A percentile compares a stretch with the other conserved stretches of the same genome.
Conservation (phyloP, 2,888 invertebrate genomes). For the Aethes cnicana region DNA sequence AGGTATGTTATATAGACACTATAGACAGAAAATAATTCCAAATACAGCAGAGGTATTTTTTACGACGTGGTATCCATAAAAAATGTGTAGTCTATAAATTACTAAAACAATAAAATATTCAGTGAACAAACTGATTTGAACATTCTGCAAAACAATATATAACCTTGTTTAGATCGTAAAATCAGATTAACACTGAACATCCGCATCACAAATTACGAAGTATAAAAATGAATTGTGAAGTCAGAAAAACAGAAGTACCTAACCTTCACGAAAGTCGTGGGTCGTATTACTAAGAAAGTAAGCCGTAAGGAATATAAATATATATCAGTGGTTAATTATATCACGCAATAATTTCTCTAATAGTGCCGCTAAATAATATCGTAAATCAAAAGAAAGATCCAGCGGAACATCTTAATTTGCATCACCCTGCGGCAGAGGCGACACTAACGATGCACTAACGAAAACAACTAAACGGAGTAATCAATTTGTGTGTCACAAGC, state of each 20-base stretch:
- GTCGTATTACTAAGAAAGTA: too few relatives aligned
- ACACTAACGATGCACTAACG: slow-evolving; percentile 72
- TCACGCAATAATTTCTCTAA: slow-evolving; percentile 20
- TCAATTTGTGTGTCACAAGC: slow-evolving; percentile 68
- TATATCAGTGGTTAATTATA: slow-evolving; percentile 6
- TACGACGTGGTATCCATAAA: slow-evolving; percentile 54
- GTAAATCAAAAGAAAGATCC: slow-evolving; percentile 69
- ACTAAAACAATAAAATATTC: slow-evolving; percentile 55
- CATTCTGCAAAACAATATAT: slow-evolving; percentile 46
- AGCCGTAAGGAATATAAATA: too few relatives aligned
- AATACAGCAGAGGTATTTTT: slow-evolving; percentile 42
- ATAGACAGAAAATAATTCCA: slow-evolving; percentile 45
- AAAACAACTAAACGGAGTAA: slow-evolving; percentile 73
- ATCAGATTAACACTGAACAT: slow-evolving; percentile 39
- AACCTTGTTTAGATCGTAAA: slow-evolving; percentile 53
- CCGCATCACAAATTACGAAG: slow-evolving; percentile 36
- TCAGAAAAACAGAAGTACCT: not conserved
- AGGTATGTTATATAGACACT: slow-evolving; percentile 39
- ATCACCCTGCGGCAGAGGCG: slow-evolving; percentile 63
- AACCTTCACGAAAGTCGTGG: too few relatives aligned
- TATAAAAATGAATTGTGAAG: slow-evolving; percentile 7
- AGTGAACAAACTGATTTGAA: slow-evolving; percentile 49
- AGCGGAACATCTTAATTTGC: slow-evolving; percentile 74
- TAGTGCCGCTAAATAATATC: slow-evolving; percentile 55
- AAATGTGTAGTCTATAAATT: slow-evolving; percentile 57